phyloP scores from a whole-genome alignment of 2,888 invertebrate species.

The Chrysomela aeneicollis region DNA sequence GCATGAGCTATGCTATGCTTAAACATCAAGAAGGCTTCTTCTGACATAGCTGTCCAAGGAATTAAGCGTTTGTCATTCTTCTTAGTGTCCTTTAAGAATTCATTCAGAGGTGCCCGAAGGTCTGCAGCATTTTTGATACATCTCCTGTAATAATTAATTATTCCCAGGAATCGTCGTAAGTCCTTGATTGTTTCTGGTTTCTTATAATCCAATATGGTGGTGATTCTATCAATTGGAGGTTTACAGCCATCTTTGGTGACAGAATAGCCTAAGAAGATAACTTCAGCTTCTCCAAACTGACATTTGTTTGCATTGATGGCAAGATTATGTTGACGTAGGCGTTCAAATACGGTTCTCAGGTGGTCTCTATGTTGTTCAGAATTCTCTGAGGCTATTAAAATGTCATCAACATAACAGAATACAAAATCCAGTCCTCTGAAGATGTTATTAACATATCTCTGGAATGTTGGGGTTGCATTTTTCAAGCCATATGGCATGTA shows the following conservation, averaged over 20 bases:
- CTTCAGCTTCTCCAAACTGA: conserved; percentile 39
- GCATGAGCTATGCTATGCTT: not conserved
- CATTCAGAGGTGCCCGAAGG: conserved; percentile 19
- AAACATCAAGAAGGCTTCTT: not conserved
- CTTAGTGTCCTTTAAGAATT: conserved; percentile 10
- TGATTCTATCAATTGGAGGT: not conserved
- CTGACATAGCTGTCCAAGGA: not conserved
- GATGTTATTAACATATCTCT: conserved; percentile 49
- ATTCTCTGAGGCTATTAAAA: conserved; percentile 41
- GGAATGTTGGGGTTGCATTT: not conserved
- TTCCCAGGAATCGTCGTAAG: conserved; percentile 25
- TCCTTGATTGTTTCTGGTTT: conserved; percentile 8
- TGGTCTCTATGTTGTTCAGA: not conserved
- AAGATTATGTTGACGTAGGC: not conserved
- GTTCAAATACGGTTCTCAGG: not conserved
- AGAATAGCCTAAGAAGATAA: conserved; percentile 47
- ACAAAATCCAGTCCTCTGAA: conserved; percentile 46
- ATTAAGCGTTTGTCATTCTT: conserved; percentile 7
- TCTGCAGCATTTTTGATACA: conserved; percentile 20
- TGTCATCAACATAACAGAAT: conserved; percentile 52
- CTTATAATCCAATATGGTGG: not conserved
- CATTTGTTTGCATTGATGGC: conserved; percentile 51
- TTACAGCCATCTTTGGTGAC: conserved; percentile 28
- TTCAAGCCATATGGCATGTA: not conserved
- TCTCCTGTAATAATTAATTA: conserved; percentile 26